Conservation (phyloP, 2,113 vertebrate genomes). For the Echinops telfairi region DNA sequence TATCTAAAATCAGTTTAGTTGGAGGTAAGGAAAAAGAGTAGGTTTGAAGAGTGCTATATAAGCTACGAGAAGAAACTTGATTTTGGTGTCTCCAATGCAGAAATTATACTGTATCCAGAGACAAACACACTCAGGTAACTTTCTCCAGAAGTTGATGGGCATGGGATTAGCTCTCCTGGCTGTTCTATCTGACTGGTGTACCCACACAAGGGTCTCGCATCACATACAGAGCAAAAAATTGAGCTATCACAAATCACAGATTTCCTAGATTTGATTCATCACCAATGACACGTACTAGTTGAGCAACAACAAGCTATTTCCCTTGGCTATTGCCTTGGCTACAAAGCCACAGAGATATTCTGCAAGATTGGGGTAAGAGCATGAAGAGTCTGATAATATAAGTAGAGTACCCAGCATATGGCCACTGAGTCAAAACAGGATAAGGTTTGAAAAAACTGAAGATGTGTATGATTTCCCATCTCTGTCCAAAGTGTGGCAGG, state of each 20-base stretch:
- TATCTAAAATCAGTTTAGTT: constrained; percentile 29
- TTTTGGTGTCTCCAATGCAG: background rate
- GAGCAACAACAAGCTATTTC: background rate
- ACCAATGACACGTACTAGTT: background rate
- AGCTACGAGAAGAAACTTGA: background rate
- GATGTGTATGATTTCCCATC: background rate
- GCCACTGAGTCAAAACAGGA: background rate
- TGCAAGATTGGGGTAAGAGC: background rate
- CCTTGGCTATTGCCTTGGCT: background rate
- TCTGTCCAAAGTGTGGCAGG: background rate
- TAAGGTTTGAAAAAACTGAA: background rate
- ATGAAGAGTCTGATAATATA: background rate
- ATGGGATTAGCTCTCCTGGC: background rate
- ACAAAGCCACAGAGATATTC: background rate
- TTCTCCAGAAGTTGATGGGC: background rate
- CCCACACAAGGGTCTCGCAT: background rate
- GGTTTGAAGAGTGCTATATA: background rate
- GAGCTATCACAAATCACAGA: background rate
- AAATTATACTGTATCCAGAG: background rate
- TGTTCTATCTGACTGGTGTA: background rate
- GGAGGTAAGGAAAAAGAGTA: background rate
- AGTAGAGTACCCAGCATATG: background rate
- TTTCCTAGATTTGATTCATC: background rate
- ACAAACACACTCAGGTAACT: background rate
- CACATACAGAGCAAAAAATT: background rate